These are phyloP conservation scores for Onychorhynchus coronatus DNA, from an alignment of 2,113 vertebrate species.

Conservation along the genomic window DNA sequence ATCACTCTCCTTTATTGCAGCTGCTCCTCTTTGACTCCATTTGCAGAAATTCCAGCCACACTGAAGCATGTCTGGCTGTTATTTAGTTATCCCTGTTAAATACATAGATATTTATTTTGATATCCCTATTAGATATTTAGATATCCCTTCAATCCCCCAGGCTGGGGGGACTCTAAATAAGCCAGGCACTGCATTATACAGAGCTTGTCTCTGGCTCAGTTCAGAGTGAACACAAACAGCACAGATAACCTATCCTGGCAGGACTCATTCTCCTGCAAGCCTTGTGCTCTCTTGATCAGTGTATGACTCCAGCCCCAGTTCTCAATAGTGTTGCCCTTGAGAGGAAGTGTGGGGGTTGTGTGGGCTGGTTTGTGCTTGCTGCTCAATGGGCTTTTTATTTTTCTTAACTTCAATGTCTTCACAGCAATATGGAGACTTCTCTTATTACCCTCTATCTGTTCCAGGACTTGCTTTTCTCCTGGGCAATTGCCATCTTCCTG, in stretches of 20 bases:
- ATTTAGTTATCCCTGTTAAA: neutral
- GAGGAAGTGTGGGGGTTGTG: neutral
- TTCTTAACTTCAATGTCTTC: neutral
- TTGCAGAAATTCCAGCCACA: neutral
- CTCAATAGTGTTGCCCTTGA: neutral
- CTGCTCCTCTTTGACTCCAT: neutral
- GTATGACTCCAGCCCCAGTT: neutral
- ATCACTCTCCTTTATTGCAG: neutral
- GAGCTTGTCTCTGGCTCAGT: neutral
- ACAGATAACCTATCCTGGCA: neutral
- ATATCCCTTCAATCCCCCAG: neutral
- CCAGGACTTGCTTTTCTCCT: neutral
- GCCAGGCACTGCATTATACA: rapidly evolving
- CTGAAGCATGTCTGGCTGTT: neutral
- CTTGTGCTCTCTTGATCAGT: neutral
- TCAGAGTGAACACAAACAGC: neutral
- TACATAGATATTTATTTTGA: neutral
- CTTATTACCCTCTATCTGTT: neutral
- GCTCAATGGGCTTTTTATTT: neutral
- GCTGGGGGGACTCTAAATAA: neutral
- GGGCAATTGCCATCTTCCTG: neutral
- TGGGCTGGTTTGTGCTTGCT: neutral
- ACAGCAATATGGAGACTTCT: neutral
- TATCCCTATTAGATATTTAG: neutral
- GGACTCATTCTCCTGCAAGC: neutral